Conservation (phyloP, 1,140 invertebrate species). For the Papilio glaucus region DNA sequence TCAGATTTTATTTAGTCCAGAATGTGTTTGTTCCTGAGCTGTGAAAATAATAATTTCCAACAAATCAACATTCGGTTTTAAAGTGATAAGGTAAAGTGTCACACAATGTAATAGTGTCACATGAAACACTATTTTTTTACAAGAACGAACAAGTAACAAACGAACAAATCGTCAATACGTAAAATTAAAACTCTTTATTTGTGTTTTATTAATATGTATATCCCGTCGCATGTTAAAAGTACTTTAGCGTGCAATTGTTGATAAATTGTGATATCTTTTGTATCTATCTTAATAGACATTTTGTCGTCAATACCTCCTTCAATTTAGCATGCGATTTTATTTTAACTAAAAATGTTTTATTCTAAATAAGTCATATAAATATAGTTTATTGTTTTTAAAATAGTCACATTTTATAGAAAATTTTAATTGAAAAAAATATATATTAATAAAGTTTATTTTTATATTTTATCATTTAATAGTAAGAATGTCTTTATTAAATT, state of each 20-base stretch:
- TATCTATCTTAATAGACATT: constrained; percentile 12
- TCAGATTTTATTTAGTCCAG: constrained; percentile 83
- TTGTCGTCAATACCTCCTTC: not conserved
- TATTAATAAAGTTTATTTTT: too few relatives aligned
- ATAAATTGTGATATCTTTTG: constrained; percentile 32
- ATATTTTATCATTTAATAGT: too few relatives aligned
- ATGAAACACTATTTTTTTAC: too few relatives aligned
- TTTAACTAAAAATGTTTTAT: not conserved
- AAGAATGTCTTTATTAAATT: too few relatives aligned
- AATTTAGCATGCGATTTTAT: constrained; percentile 18
- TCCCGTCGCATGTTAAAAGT: constrained; percentile 2
- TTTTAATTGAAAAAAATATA: too few relatives aligned
- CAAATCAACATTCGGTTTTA: constrained; percentile 75
- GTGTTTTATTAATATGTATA: constrained; percentile 15
- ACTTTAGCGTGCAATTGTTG: constrained; percentile 19
- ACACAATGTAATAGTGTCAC: constrained; percentile 59
- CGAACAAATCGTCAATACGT: constrained; percentile 39
- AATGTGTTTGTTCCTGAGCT: constrained; percentile 82
- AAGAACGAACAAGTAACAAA: constrained; percentile 43
- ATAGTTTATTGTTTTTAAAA: not conserved
- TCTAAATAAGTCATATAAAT: not conserved
- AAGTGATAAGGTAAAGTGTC: constrained; percentile 48
- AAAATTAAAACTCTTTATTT: constrained; percentile 1
- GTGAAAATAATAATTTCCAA: constrained; percentile 76
- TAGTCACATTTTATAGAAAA: not conserved